Percentiles rank a stretch among this genome's conserved stretches.
Conservation (phyloP, 2,888 invertebrate species). For the Diaphora mendica region DNA sequence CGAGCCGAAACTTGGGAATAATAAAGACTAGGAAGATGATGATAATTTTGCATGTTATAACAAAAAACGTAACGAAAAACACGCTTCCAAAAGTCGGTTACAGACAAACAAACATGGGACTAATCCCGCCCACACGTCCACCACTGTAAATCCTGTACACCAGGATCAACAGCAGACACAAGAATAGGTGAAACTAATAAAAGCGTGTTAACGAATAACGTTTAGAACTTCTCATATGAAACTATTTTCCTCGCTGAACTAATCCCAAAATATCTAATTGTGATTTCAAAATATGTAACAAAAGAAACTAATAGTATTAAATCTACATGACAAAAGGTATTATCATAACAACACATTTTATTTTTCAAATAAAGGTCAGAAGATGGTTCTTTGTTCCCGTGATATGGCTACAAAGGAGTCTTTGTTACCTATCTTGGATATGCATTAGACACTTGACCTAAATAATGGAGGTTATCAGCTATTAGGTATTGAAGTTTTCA, state of each 20-base stretch:
- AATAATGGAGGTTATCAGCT: neutral
- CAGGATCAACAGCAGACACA: no score
- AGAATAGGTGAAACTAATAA: no score
- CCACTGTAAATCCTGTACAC: no score
- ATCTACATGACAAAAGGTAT: constrained; percentile 12
- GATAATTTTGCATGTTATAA: no score
- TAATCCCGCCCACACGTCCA: no score
- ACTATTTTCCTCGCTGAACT: neutral
- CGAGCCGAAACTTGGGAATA: no score
- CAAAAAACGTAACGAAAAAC: no score
- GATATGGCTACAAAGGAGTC: constrained; percentile 34
- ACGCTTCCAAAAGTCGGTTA: no score
- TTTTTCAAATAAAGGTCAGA: constrained; percentile 6
- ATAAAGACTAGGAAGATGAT: no score
- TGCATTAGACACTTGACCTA: neutral
- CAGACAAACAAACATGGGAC: no score
- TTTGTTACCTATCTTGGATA: constrained; percentile 9
- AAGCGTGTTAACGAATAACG: neutral
- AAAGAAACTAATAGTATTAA: neutral
- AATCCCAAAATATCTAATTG: neutral
- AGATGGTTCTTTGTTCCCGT: constrained; percentile 29
- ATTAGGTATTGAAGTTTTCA: neutral
- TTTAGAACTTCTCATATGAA: neutral
- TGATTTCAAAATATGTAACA: neutral
- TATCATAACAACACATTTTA: constrained; percentile 36